Evolutionary conservation across 92 coral and sea anemone genomes (phyloP).

Genomic region (Parazoanthus atlanticus): DNA sequence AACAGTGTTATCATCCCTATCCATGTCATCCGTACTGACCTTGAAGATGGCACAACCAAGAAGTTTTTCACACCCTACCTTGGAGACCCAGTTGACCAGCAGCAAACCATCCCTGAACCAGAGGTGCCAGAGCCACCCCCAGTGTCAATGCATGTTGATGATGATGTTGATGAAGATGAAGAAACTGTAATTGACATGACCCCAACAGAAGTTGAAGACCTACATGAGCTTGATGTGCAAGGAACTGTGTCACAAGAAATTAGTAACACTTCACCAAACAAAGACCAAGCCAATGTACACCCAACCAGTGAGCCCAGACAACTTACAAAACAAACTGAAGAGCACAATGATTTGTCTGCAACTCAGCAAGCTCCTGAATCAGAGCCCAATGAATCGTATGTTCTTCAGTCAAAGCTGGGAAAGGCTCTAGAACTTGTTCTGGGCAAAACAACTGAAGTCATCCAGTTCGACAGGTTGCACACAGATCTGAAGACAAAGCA

Average conservation of each 20-base stretch:
- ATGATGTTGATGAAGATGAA: background rate
- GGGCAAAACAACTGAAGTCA: constrained; percentile 49
- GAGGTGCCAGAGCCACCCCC: constrained; percentile 8
- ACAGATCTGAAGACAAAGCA: background rate
- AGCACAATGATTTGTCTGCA: too few relatives aligned
- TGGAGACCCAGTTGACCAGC: constrained; percentile 17
- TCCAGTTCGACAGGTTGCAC: background rate
- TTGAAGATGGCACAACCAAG: constrained; percentile 34
- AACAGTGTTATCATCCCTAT: constrained; percentile 20
- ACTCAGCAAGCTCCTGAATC: too few relatives aligned
- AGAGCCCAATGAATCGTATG: too few relatives aligned
- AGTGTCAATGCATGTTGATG: constrained; percentile 17
- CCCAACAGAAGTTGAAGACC: constrained; percentile 17
- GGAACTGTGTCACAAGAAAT: constrained; percentile 4
- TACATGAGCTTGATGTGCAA: constrained; percentile 25
- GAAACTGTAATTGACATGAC: constrained; percentile 42
- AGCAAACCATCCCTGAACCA: background rate
- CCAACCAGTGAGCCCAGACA: too few relatives aligned
- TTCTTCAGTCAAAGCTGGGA: too few relatives aligned
- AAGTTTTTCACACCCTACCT: constrained; percentile 26
- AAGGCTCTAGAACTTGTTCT: background rate
- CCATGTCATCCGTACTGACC: constrained; percentile 34
- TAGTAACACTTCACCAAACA: background rate
- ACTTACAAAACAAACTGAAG: too few relatives aligned
- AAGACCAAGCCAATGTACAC: background rate